Percentiles rank a stretch among this genome's conserved stretches.
These are phyloP conservation scores for Tragopan temminckii DNA, from an alignment of 2,797 vertebrate species.

Conservation along the genomic window DNA sequence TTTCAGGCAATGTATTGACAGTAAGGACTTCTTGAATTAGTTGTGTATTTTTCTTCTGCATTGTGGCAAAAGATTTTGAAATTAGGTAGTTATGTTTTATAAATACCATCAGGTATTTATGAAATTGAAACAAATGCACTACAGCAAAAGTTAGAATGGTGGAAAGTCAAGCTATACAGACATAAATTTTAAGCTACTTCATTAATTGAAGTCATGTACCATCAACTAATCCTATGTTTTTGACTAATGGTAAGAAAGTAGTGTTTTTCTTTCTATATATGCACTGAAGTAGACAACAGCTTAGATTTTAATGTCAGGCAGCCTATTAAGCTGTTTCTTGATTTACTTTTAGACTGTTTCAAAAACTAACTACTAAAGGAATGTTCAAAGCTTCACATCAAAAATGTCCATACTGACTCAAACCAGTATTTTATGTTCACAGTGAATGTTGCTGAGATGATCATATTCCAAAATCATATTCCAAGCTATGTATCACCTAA, in stretches of 20 bases:
- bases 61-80: not conserved
- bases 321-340: not conserved
- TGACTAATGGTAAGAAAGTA: constrained; percentile 27
- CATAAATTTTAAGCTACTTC: not conserved
- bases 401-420: not conserved
- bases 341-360: not conserved
- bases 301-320: not conserved
- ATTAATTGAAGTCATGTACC: not conserved
- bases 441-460: not conserved
- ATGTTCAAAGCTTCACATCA: not conserved
- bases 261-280: not conserved
- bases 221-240: constrained; percentile 45
- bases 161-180: not conserved
- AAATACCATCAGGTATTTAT: not conserved
- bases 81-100: not conserved
- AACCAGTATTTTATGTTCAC: not conserved
- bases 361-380: not conserved
- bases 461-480: not conserved
- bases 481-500: not conserved
- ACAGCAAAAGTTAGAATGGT: not conserved
- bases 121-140: not conserved
- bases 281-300: not conserved
- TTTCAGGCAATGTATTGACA: not conserved
- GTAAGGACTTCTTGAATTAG: not conserved
- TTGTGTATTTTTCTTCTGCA: not conserved